Evolutionary conservation across 92 coral and sea anemone genomes (phyloP).

Genomic region (Anthopleura xanthogrammica): DNA sequence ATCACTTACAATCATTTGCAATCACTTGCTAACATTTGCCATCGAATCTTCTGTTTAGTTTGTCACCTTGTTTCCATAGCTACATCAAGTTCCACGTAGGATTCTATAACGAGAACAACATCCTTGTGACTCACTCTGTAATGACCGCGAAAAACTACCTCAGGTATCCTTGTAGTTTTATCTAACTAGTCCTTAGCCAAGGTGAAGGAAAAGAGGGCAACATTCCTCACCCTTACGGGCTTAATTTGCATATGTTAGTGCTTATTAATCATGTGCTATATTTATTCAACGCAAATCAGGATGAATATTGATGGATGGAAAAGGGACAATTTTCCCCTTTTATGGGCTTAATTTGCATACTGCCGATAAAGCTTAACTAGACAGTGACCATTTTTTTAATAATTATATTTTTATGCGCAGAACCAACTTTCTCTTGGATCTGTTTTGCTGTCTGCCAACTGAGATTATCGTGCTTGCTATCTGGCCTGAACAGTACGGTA

Average conservation of each 20-base stretch:
- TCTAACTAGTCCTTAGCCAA: background rate
- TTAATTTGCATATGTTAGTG: no score
- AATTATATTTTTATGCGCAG: constrained; percentile 19
- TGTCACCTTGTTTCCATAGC: constrained; percentile 35
- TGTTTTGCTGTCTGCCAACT: constrained; percentile 63
- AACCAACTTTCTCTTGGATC: constrained; percentile 65
- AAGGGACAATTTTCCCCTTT: no score
- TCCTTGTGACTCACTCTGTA: constrained; percentile 75
- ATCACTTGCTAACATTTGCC: background rate
- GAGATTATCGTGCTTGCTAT: constrained; percentile 66
- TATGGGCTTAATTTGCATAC: no score
- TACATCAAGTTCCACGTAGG: constrained; percentile 82
- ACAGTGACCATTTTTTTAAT: background rate
- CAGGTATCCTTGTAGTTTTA: constrained; percentile 45
- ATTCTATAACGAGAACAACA: constrained; percentile 69
- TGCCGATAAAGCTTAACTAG: no score
- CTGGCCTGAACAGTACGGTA: constrained; percentile 70
- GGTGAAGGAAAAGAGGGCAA: no score
- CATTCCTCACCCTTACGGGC: no score
- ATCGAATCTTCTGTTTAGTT: background rate
- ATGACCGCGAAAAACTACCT: constrained; percentile 75
- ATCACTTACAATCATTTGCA: background rate
- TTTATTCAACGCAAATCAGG: no score
- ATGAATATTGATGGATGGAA: no score
- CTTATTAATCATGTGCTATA: no score